Percentiles rank a stretch among this genome's conserved stretches.
Conservation (phyloP, 2,113 vertebrate species). For the Spermophilus dauricus region DNA sequence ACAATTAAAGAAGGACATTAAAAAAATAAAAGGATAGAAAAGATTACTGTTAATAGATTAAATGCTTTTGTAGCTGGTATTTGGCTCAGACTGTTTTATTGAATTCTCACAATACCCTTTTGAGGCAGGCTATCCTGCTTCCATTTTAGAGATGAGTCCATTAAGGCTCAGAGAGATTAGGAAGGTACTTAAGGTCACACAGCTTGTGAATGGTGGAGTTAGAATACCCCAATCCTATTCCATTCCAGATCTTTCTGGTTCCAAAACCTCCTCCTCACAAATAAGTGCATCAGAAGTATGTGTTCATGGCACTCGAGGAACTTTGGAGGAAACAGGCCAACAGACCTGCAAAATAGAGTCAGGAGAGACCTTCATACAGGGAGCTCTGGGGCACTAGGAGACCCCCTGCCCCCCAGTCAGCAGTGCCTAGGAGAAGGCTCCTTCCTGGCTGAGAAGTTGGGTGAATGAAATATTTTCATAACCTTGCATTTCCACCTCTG, state of each 20-base stretch:
- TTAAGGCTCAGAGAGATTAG: not conserved
- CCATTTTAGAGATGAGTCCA: not conserved
- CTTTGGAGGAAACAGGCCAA: not conserved
- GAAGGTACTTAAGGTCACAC: not conserved
- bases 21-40: not conserved
- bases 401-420: rapidly evolving
- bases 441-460: not conserved
- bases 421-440: no score
- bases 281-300: not conserved
- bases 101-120: not conserved
- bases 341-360: not conserved
- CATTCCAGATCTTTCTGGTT: not conserved
- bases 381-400: not conserved
- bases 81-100: not conserved
- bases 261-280: not conserved
- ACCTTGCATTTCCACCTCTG: not conserved
- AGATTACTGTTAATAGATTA: not conserved
- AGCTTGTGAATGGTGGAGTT: not conserved
- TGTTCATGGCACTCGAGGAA: not conserved
- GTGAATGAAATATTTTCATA: not conserved
- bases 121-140: not conserved
- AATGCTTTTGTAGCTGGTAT: not conserved
- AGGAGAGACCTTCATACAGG: not conserved
- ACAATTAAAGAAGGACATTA: not conserved
- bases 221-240: not conserved